Base-by-base conservation (phyloP, 1,140 invertebrate genomes). In the Trichonephila clavipes region DNA sequence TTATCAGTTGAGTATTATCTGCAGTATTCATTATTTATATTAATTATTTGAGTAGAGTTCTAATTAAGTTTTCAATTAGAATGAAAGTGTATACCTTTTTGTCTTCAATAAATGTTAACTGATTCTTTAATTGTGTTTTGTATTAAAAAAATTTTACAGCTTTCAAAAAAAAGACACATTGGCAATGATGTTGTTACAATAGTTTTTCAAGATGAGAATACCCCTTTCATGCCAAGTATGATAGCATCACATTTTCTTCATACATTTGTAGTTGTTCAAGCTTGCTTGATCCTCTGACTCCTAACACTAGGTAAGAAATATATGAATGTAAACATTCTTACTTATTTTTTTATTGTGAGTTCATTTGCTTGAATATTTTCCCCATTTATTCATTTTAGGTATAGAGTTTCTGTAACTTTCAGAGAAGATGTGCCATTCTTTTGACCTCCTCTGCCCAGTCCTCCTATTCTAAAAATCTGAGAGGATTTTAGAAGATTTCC, bases 221-320 rank as follows among this genome's bases (percentile, higher is more conserved):
- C 99, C 40, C 99, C 99, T 88, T 99, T 99, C 96, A 98, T 98
- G 66, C 99, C 99, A 34, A 98, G 99, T 96, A 99, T 99, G 98
- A 99, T 99, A 93, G 98, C 99, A 85, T 99, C 98, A 51, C 98
- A 99, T 96, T 99, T 99, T 96, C 97, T 99, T 94, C 99, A 99
- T 96, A 98, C 98, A 58, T 99, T 98, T 96, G 98, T 99, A 95
- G 98, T 99, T 87, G 98, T 99, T 51, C 98, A 99, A 96, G 97
- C 98, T 92, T n/a, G n/a, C 96, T 99, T 87, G 98, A 98, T 95
- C 97, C 97, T 62, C 97, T 98, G 95, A 97, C 97, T 95, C 97
- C 97, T 94, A 98, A 98, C 96, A 98, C 97, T 94, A 98, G 97
- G 98, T 98, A 95, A 83, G n/a, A 44, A 40, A 95, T 8, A 51